Evolutionary conservation across 2,888 invertebrate genomes (phyloP).

Genomic region (Hydrotaea cyrtoneurina): DNA sequence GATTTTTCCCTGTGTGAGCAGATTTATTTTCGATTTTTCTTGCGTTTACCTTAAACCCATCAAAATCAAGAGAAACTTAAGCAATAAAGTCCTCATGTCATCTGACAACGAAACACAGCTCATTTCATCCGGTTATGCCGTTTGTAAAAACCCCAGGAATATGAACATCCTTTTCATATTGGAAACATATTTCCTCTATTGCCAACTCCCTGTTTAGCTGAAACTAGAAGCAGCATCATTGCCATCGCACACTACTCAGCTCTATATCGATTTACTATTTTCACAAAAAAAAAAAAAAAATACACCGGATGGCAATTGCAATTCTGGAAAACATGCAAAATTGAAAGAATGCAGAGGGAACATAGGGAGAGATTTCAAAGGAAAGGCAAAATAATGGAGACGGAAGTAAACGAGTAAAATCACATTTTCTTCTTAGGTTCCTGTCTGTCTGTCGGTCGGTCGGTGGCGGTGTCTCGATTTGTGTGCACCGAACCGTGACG

Average conservation of each 20-base stretch:
- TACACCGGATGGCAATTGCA: slow-evolving; percentile 32
- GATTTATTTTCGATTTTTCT: background rate
- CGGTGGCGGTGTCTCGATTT: too few species aligned
- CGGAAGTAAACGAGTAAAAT: slow-evolving; percentile 39
- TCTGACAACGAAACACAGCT: slow-evolving; percentile 11
- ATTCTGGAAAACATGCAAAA: slow-evolving; percentile 24
- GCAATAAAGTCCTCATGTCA: background rate
- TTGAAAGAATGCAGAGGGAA: background rate
- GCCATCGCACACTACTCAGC: background rate
- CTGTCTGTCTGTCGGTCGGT: background rate
- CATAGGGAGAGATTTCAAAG: slow-evolving; percentile 18
- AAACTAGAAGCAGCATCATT: background rate
- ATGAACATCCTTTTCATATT: slow-evolving; percentile 27
- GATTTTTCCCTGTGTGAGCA: background rate
- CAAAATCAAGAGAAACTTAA: background rate
- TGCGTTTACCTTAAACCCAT: background rate
- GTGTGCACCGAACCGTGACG: slow-evolving; percentile 7
- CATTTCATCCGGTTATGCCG: slow-evolving; percentile 11
- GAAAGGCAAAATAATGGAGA: slow-evolving; percentile 24
- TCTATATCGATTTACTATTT: slow-evolving; percentile 14
- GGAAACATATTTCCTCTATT: slow-evolving; percentile 36
- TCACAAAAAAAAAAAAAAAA: background rate
- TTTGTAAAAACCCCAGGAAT: background rate
- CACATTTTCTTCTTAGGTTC: slow-evolving; percentile 8
- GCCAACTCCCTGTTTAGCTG: slow-evolving; percentile 30